Evolutionary conservation across 2,113 vertebrate genomes (phyloP).

Genomic region (Platichthys flesus): DNA sequence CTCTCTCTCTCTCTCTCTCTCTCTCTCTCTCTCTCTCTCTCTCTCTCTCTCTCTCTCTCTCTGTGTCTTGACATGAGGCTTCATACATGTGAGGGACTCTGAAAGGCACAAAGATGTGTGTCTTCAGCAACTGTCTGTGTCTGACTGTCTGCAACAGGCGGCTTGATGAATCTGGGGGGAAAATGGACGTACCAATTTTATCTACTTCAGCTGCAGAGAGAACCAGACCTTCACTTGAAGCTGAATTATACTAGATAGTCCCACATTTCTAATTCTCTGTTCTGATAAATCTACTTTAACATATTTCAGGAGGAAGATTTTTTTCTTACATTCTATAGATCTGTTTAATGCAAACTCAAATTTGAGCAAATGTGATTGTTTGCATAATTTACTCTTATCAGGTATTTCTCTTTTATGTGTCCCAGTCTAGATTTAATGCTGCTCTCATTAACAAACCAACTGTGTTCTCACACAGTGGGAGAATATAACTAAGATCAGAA

Average conservation of each 20-base stretch:
- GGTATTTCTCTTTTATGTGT: neutral
- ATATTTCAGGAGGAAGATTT: no score
- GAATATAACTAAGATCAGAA: constrained; percentile 26
- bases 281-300: no score
- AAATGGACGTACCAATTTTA: neutral
- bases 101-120: neutral
- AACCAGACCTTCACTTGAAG: neutral
- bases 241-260: neutral
- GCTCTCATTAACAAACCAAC: constrained; percentile 48
- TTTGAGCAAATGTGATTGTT: neutral
- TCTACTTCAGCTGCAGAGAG: no score
- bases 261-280: no score
- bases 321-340: no score
- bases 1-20: no score
- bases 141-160: constrained; percentile 4
- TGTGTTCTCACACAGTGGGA: constrained; percentile 40
- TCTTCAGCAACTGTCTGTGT: constrained; percentile 6
- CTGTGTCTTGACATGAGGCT: neutral
- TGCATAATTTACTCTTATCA: no score
- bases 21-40: no score
- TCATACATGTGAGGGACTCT: neutral
- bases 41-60: neutral
- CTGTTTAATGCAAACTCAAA: neutral
- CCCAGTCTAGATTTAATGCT: constrained; percentile 40
- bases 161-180: constrained; percentile 16